Conservation (phyloP, 2,888 invertebrate species). For the Brachyopa scutellaris region DNA sequence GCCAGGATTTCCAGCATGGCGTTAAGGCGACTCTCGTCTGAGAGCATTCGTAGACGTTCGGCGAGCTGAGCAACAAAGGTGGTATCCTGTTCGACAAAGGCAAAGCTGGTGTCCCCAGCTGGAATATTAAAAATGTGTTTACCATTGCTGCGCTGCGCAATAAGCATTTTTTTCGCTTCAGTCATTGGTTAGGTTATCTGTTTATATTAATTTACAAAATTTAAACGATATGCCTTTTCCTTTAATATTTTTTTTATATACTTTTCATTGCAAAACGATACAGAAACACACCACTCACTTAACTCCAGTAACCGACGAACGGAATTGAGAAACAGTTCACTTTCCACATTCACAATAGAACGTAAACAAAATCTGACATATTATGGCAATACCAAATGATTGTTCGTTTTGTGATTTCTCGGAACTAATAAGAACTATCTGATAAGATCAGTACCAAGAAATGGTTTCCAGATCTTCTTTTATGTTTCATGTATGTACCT, state of each 20-base stretch:
- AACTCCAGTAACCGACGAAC: constrained; percentile 1
- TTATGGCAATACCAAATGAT: not conserved
- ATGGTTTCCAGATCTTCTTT: too few relatives aligned
- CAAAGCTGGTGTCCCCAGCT: constrained; percentile 48
- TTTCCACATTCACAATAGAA: constrained; percentile 29
- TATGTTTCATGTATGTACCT: too few relatives aligned
- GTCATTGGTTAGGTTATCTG: constrained; percentile 62
- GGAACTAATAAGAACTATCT: too few relatives aligned
- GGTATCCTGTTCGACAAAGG: constrained; percentile 71
- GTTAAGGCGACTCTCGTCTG: constrained; percentile 73
- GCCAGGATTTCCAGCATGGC: constrained; percentile 74
- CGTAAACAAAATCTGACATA: constrained; percentile 29
- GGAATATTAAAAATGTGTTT: constrained; percentile 64
- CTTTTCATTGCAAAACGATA: constrained; percentile 26
- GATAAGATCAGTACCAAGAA: too few relatives aligned
- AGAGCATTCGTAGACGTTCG: constrained; percentile 73
- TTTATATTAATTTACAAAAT: not conserved
- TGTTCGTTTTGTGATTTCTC: constrained; percentile 2
- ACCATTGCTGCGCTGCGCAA: constrained; percentile 59
- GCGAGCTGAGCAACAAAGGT: constrained; percentile 73
- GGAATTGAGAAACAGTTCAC: constrained; percentile 21
- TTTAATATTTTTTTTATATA: constrained; percentile 11
- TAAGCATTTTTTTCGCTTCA: constrained; percentile 73
- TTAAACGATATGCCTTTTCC: not conserved
- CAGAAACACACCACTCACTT: too few relatives aligned